Percentiles rank a stretch among this genome's conserved stretches.
phyloP scores from a whole-genome alignment of 1,140 invertebrate genomes.

The Leptopilina clavipes region DNA sequence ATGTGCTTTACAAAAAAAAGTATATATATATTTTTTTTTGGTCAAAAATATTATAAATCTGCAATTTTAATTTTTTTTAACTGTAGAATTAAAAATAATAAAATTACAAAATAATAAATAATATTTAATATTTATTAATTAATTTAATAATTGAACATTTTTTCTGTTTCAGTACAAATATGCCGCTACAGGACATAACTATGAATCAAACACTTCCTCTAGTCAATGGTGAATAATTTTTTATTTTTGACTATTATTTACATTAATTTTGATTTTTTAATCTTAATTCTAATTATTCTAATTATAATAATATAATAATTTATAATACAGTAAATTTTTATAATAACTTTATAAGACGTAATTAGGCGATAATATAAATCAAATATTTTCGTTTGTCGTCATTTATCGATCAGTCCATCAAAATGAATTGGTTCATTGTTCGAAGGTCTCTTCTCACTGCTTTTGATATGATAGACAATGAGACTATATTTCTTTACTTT shows the following conservation, averaged over 20 bases:
- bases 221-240: conserved; percentile 58
- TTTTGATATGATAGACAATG: conserved; percentile 52
- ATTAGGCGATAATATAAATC: background rate
- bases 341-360: background rate
- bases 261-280: background rate
- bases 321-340: no score
- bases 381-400: background rate
- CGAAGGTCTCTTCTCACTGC: conserved; percentile 39
- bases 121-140: conserved; percentile 2
- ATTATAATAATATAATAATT: no score
- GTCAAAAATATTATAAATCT: no score
- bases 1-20: no score
- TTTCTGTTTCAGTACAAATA: conserved; percentile 63
- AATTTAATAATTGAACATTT: background rate
- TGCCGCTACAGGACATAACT: conserved; percentile 63
- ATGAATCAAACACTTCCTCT: conserved; percentile 60
- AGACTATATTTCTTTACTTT: conserved; percentile 43
- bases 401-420: background rate
- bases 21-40: no score
- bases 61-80: no score
- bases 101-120: no score
- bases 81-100: no score
- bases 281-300: background rate
- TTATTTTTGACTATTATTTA: background rate
- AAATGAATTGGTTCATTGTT: conserved; percentile 43